These are phyloP conservation scores for Bombycilla garrulus DNA, from an alignment of 2,113 vertebrate species.

Conservation along the genomic window DNA sequence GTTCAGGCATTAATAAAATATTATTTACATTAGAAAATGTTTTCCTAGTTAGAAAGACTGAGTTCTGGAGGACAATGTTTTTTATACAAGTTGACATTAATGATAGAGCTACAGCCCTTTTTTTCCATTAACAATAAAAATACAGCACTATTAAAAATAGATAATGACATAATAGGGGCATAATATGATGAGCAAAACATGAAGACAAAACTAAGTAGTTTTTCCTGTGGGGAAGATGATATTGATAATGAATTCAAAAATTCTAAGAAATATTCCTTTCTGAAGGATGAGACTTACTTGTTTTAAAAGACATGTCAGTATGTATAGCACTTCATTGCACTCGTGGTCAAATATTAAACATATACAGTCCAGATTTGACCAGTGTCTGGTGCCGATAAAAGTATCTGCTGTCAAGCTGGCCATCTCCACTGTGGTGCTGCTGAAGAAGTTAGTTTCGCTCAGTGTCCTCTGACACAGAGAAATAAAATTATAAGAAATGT, in stretches of 20 bases:
- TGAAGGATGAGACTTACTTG: not conserved
- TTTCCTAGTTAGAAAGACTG: slow-evolving; percentile 33
- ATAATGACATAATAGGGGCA: slow-evolving; percentile 25
- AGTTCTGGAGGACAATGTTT: slow-evolving; percentile 13
- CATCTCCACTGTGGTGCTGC: not conserved
- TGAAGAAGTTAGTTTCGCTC: not conserved
- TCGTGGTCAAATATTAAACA: not conserved
- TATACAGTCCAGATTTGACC: not conserved
- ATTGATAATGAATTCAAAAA: slow-evolving; percentile 14
- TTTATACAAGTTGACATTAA: slow-evolving; percentile 58
- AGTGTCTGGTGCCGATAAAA: not conserved
- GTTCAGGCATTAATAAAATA: slow-evolving; percentile 62
- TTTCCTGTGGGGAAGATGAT: not conserved
- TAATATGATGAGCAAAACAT: slow-evolving; percentile 18
- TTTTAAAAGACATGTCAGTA: not conserved
- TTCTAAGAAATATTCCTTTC: not conserved
- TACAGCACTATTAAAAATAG: slow-evolving; percentile 18
- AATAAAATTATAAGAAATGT: not conserved
- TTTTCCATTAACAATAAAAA: slow-evolving; percentile 40
- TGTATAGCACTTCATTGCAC: not conserved
- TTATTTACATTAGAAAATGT: slow-evolving; percentile 48
- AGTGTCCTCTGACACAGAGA: not conserved
- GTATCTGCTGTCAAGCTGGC: not conserved
- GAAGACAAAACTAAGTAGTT: not conserved
- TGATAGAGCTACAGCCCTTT: slow-evolving; percentile 32